Percentiles rank a stretch among this genome's conserved stretches.
Conservation (phyloP, 2,888 invertebrate genomes). For the Antheraea assamensis region DNA sequence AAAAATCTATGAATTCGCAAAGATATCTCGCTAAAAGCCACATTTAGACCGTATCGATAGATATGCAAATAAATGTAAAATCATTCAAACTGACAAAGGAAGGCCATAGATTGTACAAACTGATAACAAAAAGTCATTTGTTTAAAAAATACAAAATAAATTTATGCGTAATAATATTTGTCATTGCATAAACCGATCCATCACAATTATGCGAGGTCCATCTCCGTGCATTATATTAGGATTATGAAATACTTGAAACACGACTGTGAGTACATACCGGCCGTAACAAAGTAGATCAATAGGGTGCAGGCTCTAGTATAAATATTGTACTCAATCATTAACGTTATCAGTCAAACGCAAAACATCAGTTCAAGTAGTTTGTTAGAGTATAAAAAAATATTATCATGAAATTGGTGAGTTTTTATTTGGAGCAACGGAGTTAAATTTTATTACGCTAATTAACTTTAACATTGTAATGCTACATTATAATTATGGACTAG, state of each 20-base stretch:
- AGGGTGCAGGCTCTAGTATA: conserved; percentile 58
- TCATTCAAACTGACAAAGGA: neutral
- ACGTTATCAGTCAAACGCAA: conserved; percentile 64
- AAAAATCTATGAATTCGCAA: neutral
- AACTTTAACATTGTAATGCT: neutral
- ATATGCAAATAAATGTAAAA: neutral
- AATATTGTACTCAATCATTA: conserved; percentile 60
- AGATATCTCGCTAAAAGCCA: neutral
- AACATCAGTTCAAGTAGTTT: conserved; percentile 46
- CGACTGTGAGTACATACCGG: conserved; percentile 46
- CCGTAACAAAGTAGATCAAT: conserved; percentile 63
- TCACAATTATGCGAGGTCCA: conserved; percentile 64
- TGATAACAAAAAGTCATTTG: neutral
- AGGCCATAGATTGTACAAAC: neutral
- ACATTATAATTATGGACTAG: neutral
- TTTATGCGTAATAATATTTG: neutral
- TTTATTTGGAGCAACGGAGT: conserved; percentile 15
- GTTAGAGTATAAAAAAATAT: conserved; percentile 42
- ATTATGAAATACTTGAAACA: conserved; percentile 65
- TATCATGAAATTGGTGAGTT: conserved; percentile 68
- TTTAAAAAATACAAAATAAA: conserved; percentile 1
- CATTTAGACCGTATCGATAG: neutral
- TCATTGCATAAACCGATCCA: conserved; percentile 51
- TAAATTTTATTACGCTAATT: neutral
- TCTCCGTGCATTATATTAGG: conserved; percentile 60